Evolutionary conservation across 2,797 vertebrate species (phyloP), one percentile per base, ranked within the genome.

Genomic region (Cottoperca gobio): DNA sequence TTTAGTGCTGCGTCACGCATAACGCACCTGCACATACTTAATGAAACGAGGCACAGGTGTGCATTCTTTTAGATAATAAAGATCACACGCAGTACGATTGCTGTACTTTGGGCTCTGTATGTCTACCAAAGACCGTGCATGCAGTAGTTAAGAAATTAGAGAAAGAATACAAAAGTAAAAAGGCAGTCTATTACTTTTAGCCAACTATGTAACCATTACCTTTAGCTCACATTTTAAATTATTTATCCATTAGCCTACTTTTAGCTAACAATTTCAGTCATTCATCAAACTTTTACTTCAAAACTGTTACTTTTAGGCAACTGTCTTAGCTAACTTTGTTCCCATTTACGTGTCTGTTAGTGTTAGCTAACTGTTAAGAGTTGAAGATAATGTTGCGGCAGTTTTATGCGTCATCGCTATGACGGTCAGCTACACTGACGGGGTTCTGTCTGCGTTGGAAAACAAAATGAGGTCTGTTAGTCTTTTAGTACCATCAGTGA

Each of bases 11-110:
- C 75, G 59, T 90, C 68, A 66, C 85, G 85, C 82, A 81, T 71
- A 70, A 76, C 74, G 43, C 94, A 95, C 93, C 93, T 95, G 94
- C 92, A 86, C 85, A 69, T 86, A 88, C 75, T 90, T 86, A 90
- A 91, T 87, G 65, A 75, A 76, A 79, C 9, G 64, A 86, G 76
- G 75, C 89, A 84, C 94, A 94, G 94, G 92, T 94, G 92, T 91
- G 90, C 90, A 85, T 92, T 90, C 89, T 82, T 88, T 88, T 46
- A 54, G 52, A 49, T 67, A 70, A 74, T 70, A 78, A 21, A 62
- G 37, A 61, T 83, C 79, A 70, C 85, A 79, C 78, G 70, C 54
- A 53, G 78, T 62, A 24, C 39, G 6, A 55, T 65, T 70, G 66
- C 33, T 31, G 31, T 23, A 31, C 43, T 12, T 23, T 33, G 13